phyloP scores from a whole-genome alignment of 2,797 vertebrate species.

The Tapirus indicus region DNA sequence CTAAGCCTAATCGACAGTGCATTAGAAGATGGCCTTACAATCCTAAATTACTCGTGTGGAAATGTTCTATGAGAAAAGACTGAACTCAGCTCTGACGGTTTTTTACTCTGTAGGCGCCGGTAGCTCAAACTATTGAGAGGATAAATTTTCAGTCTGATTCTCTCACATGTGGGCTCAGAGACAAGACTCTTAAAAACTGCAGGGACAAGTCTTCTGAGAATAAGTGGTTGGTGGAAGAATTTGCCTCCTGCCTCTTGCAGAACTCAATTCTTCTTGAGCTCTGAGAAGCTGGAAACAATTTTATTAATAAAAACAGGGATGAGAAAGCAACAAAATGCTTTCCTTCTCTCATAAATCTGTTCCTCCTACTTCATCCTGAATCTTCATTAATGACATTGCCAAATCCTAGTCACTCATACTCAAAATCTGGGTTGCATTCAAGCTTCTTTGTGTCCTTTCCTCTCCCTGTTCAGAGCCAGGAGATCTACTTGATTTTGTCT shows the following conservation, averaged over 20 bases:
- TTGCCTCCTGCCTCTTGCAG: constrained; percentile 49
- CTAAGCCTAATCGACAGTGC: background rate
- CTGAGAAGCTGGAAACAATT: constrained; percentile 77
- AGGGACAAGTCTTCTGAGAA: constrained; percentile 60
- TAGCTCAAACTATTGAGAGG: constrained; percentile 6
- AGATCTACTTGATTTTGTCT: background rate
- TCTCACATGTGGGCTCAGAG: background rate
- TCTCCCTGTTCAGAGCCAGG: background rate
- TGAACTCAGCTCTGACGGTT: background rate
- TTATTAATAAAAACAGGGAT: constrained; percentile 69
- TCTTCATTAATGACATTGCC: constrained; percentile 40
- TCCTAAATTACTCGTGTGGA: background rate
- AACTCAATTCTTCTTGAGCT: constrained; percentile 67
- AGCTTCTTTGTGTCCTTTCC: background rate
- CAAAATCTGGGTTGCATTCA: background rate
- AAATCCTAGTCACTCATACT: constrained; percentile 35
- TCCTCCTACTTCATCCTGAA: constrained; percentile 57
- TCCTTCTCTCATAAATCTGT: constrained; percentile 57
- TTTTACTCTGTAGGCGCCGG: background rate
- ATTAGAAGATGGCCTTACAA: background rate
- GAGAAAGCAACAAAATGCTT: constrained; percentile 61
- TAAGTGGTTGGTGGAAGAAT: constrained; percentile 65
- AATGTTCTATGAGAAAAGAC: background rate
- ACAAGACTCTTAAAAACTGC: constrained; percentile 49
- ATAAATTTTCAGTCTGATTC: background rate